Evolutionary conservation across 2,888 invertebrate genomes (phyloP).

Genomic region (Aproaerema taeniolella): DNA sequence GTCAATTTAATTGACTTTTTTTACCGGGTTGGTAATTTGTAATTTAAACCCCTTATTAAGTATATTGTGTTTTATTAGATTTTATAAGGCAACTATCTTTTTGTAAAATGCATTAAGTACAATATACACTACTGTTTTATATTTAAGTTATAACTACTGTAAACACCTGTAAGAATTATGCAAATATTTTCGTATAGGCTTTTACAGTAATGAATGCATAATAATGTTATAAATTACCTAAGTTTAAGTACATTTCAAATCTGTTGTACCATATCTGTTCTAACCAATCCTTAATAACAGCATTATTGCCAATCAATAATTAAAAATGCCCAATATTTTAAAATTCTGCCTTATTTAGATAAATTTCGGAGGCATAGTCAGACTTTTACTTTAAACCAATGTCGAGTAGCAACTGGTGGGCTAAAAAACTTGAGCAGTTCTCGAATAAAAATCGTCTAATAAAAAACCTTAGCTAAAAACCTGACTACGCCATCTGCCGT

Average conservation of each 20-base stretch:
- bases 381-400: conserved; percentile 6
- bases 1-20: no score
- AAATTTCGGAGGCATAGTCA: neutral
- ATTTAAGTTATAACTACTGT: no score
- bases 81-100: no score
- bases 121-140: no score
- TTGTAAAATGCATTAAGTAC: no score
- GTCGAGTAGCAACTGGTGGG: conserved; percentile 11
- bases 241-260: conserved; percentile 19
- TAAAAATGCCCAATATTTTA: conserved; percentile 2
- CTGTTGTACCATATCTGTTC: conserved; percentile 53
- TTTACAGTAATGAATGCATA: no score
- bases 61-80: no score
- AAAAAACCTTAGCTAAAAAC: conserved; percentile 13
- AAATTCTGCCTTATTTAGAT: neutral
- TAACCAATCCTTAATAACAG: conserved; percentile 33
- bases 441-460: neutral
- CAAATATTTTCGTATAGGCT: no score
- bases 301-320: conserved; percentile 5
- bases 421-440: conserved; percentile 4
- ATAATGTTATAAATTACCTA: no score
- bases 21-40: no score
- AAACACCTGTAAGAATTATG: no score
- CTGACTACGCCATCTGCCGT: conserved; percentile 17
- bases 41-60: no score